Evolutionary conservation across 2,888 invertebrate genomes (phyloP).

Genomic region (Arge pagana): DNA sequence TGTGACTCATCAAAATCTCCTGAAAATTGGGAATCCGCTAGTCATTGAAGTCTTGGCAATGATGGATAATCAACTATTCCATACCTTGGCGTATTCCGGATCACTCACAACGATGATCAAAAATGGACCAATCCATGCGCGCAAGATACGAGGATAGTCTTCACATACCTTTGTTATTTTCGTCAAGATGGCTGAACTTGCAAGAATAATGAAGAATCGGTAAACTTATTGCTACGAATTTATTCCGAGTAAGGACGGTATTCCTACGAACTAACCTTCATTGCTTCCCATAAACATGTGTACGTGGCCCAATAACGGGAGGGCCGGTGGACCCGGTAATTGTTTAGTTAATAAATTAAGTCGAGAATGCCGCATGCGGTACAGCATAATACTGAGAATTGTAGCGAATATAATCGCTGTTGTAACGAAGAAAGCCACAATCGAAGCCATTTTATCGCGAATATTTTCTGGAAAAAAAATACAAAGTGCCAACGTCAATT

Average conservation of each 20-base stretch:
- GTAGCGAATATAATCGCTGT: too few species aligned
- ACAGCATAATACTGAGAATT: too few species aligned
- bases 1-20: conserved; percentile 35
- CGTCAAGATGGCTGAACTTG: conserved; percentile 33
- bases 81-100: conserved; percentile 41
- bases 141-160: conserved; percentile 35
- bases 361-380: too few species aligned
- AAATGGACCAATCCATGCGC: conserved; percentile 35
- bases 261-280: conserved; percentile 4
- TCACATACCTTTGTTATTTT: conserved; percentile 31
- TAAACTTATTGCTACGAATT: too few species aligned
- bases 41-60: too few species aligned
- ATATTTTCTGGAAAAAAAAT: too few species aligned
- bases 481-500: too few species aligned
- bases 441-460: too few species aligned
- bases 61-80: neutral
- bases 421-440: too few species aligned
- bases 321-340: neutral
- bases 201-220: too few species aligned
- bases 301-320: conserved; percentile 1
- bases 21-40: conserved; percentile 28
- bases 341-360: too few species aligned
- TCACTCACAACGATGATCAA: conserved; percentile 34
- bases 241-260: too few species aligned
- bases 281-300: neutral